Evolutionary conservation across 2,113 vertebrate genomes (phyloP), one percentile per base, ranked within the genome.

Genomic region (Sakesphorus luctuosus): DNA sequence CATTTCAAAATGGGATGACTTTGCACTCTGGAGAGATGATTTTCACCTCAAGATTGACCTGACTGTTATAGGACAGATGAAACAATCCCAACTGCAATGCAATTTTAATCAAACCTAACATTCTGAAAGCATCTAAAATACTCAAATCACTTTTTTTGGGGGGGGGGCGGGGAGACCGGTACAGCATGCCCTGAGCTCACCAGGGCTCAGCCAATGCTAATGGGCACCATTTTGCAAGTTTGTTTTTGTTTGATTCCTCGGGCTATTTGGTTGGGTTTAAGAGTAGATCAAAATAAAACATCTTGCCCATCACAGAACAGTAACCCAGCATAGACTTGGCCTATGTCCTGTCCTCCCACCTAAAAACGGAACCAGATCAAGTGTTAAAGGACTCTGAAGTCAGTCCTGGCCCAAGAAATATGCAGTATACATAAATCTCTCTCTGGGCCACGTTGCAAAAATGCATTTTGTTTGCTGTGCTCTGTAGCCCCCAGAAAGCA

Each of bases 391-490:
- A 62, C 28, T 65, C n/a, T 43, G 49, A 95, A 92, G 89, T 75
- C 40, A 69, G 36, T 13, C 49, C 59, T 67, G 44, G 38, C n/a
- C 26, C 28, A 66, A 79, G 58, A 76, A 83, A 88, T 10, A 13
- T 1, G 10, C n/a, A 35, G 36, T 14, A 21, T 4, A 44, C 15
- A 73, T 33, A 50, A 12, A 24, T 62, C 44, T 91, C 0, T 0
- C n/a, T 84, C 65, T 46, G 36, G 28, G 33, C 26, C 36, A 11
- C 0, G 4, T 18, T 52, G 35, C 18, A 79, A 81, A 63, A 68
- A 19, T 3, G 6, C 11, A 24, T 10, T 68, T 86, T 73, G 6
- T 14, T 61, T 36, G 83, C 33, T 15, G 1, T 74, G 18, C 53
- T 83, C 56, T 56, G 61, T 14, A 90, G 8, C 7, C 24, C 29